Base-by-base conservation (phyloP, 1,140 invertebrate genomes). In the Homarus americanus region DNA sequence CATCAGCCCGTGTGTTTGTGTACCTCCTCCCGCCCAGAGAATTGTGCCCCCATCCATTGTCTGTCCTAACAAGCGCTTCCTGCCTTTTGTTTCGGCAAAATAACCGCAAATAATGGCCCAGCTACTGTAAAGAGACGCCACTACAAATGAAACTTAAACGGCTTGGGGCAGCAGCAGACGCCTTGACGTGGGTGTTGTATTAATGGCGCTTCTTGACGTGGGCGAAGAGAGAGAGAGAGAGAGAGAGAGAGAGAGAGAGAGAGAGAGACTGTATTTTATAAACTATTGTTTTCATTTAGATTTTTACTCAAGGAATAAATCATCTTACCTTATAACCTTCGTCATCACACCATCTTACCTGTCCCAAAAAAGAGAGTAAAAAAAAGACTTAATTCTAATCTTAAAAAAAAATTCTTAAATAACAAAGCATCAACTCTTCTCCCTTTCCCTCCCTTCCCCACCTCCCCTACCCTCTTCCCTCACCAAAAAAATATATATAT, bases 31-130 rank as follows among this genome's bases (percentile, higher is more conserved):
- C 79, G 79, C n/a, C 40, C 49, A 40, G 87, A 63, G 69, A 49
- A 89, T 89, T 90, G 87, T 84, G 80, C 69, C 76, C 41, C 69
- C 80, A 32, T 83, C 87, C 76, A 53, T 90, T 90, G 79, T 90
- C 49, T 53, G 69, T 41, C 38, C 80, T 90, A 90, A 90, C 87
- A 90, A 90, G 87, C 87, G 63, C 82, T 90, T 90, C 87, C 87
- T 90, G 87, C 72, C 80, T 82, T 84, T 90, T 90, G 87, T 90
- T 82, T 90, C 87, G 87, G 63, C 87, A 90, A 90, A 90, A 90
- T 90, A 90, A 90, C 87, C 87, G 80, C 87, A 90, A 90, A 90
- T 90, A 90, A 90, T 90, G 87, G 87, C 80, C 80, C 80, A 69
- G 87, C 87, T 90, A 90, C 87, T 90, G 87, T 90, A 76, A 90